These are phyloP conservation scores for Parnassius glacialis DNA, from an alignment of 2,888 invertebrate genomes.

Conservation along the genomic window DNA sequence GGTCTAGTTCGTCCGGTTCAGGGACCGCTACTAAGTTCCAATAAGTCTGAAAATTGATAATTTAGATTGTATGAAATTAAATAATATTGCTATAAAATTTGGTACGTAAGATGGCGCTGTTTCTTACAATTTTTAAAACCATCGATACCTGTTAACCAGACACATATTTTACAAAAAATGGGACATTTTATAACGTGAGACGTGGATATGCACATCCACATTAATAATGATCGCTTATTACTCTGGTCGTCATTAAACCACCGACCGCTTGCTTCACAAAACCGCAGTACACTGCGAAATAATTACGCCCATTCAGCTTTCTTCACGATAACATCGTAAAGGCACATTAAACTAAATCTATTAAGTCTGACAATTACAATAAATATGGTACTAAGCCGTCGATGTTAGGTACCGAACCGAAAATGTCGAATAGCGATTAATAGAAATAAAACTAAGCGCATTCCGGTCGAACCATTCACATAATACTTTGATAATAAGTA, in stretches of 20 bases:
- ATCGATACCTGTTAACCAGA: background rate
- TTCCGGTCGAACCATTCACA: conserved; percentile 69
- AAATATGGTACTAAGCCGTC: conserved; percentile 70
- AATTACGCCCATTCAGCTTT: conserved; percentile 71
- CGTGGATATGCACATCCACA: conserved; percentile 63
- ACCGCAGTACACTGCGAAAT: conserved; percentile 78
- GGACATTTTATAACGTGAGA: conserved; percentile 56
- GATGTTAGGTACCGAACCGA: conserved; percentile 60
- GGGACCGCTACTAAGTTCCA: no score
- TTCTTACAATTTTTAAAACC: background rate
- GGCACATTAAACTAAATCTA: conserved; percentile 67
- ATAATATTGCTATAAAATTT: no score
- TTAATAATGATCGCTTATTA: conserved; percentile 76
- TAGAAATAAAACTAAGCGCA: conserved; percentile 72
- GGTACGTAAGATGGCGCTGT: no score
- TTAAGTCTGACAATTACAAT: conserved; percentile 72
- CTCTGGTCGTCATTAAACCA: conserved; percentile 68
- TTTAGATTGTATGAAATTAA: no score
- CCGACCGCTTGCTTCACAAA: conserved; percentile 62
- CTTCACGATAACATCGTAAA: conserved; percentile 74
- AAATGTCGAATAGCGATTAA: conserved; percentile 73
- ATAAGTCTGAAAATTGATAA: no score
- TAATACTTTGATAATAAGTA: conserved; percentile 77
- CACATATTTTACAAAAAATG: conserved; percentile 35
- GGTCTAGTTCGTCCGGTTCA: no score